Percentiles rank a stretch among this genome's conserved stretches.
These are phyloP conservation scores for Ctenosaura bakeri DNA, from an alignment of 2,797 vertebrate genomes.

Conservation along the genomic window DNA sequence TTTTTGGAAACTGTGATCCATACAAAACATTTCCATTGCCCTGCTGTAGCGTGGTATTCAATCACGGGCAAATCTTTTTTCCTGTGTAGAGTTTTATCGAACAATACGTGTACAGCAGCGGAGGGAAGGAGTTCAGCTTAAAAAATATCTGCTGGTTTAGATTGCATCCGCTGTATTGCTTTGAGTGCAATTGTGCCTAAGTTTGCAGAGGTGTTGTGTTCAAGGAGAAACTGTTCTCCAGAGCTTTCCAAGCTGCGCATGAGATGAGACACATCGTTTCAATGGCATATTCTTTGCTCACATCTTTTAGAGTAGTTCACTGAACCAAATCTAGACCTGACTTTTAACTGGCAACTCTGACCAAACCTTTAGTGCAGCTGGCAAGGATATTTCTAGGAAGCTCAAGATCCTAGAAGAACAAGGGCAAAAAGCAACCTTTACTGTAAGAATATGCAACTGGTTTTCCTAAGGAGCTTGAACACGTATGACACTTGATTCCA, in stretches of 20 bases:
- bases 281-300: not conserved
- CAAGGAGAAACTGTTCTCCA: rapidly evolving
- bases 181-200: rapidly evolving
- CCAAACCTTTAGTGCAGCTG: not conserved
- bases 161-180: not conserved
- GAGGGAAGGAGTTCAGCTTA: not conserved
- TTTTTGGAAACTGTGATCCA: rapidly evolving
- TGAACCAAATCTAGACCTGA: not conserved
- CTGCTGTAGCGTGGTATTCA: not conserved
- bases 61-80: not conserved
- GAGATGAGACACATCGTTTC: not conserved
- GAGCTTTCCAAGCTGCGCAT: not conserved
- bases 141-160: not conserved
- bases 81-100: not conserved
- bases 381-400: not conserved
- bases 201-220: rapidly evolving
- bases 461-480: not conserved
- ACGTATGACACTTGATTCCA: not conserved
- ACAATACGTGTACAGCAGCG: rapidly evolving
- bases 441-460: not conserved
- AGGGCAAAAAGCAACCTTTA: not conserved
- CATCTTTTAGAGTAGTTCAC: rapidly evolving
- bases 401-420: no score
- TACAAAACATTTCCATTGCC: not conserved
- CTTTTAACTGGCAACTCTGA: not conserved